These are phyloP conservation scores for Colinus virginianus DNA, from an alignment of 2,113 vertebrate genomes.

Conservation along the genomic window DNA sequence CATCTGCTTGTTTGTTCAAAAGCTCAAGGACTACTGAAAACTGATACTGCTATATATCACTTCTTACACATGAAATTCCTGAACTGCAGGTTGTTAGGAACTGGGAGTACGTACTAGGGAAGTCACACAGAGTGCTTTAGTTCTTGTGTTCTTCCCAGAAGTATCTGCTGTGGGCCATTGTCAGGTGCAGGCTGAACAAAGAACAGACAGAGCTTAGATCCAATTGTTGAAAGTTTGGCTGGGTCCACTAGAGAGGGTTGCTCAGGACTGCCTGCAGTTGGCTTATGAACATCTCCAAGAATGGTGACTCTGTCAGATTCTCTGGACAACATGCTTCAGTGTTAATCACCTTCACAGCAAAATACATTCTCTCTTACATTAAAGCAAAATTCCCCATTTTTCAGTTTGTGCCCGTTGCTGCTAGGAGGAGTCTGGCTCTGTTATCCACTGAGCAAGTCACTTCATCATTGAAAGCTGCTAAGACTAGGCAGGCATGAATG, in stretches of 20 bases:
- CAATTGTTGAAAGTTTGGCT: background rate
- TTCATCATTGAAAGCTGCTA: background rate
- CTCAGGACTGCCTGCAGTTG: background rate
- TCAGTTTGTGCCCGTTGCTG: background rate
- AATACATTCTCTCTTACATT: background rate
- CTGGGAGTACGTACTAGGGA: background rate
- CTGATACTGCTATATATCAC: background rate
- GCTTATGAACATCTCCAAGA: background rate
- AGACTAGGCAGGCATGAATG: background rate
- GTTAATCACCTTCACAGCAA: background rate
- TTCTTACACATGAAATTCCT: background rate
- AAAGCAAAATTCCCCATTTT: background rate
- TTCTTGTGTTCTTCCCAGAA: background rate
- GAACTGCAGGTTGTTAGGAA: background rate
- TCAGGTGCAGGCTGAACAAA: background rate
- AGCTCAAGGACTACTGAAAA: background rate
- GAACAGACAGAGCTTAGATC: background rate
- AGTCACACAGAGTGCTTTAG: background rate
- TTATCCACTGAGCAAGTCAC: background rate
- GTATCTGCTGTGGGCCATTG: background rate
- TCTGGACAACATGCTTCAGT: background rate
- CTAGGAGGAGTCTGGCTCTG: background rate
- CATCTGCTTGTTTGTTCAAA: constrained; percentile 44
- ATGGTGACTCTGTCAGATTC: background rate
- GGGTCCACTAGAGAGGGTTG: background rate